These are phyloP conservation scores for Chaetodon trifasciatus DNA, from an alignment of 2,797 vertebrate genomes.

Conservation along the genomic window DNA sequence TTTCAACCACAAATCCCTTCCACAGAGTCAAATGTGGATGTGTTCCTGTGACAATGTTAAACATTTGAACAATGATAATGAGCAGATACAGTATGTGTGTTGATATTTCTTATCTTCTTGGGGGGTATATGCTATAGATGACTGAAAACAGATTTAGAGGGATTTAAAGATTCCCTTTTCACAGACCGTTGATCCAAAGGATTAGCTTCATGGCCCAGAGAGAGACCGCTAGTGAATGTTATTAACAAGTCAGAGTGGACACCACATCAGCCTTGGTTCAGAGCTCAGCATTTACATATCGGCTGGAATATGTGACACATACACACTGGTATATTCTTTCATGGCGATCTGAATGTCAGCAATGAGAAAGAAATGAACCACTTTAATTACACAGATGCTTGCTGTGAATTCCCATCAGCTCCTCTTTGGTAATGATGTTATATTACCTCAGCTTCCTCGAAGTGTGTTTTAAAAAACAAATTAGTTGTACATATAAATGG, in stretches of 20 bases:
- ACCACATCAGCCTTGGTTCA: constrained; percentile 20
- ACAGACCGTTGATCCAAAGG: constrained; percentile 37
- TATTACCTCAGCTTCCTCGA: not conserved
- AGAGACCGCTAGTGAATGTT: constrained; percentile 13
- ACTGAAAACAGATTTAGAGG: constrained; percentile 41
- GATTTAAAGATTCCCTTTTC: constrained; percentile 49
- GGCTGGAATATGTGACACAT: not conserved
- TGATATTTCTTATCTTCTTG: constrained; percentile 17
- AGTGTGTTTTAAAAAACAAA: constrained; percentile 11
- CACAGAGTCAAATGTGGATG: not conserved
- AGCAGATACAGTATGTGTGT: constrained; percentile 11
- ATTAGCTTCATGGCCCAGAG: constrained; percentile 41
- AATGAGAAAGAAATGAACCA: not conserved
- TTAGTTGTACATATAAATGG: not conserved
- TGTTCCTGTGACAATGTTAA: not conserved
- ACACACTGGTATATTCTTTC: not conserved
- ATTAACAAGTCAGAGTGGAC: constrained; percentile 21
- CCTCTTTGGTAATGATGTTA: constrained; percentile 1
- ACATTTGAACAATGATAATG: constrained; percentile 25
- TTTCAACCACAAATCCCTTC: not conserved
- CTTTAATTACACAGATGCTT: not conserved
- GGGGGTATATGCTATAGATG: constrained; percentile 9
- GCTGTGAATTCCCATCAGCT: not conserved
- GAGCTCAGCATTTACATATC: not conserved
- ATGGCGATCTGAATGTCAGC: not conserved